Evolutionary conservation across 2,888 invertebrate genomes (phyloP), one percentile per base, ranked within the genome.

Genomic region (Phytoseiulus persimilis): DNA sequence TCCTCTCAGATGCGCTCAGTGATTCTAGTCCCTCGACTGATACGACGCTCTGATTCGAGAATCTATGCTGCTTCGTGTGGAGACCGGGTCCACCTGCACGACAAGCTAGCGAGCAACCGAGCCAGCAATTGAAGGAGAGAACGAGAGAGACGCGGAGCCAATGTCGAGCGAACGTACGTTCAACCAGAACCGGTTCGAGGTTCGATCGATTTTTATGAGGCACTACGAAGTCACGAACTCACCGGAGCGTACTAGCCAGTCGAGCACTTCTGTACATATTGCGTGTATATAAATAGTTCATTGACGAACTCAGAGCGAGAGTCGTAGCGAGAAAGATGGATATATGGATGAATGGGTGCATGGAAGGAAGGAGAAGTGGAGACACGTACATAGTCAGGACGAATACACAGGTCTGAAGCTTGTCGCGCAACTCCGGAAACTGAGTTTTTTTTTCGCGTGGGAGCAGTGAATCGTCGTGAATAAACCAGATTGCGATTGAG

Each of bases 201-300:
- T 65, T 28, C 65, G 65, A 65, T 65, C 65, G 65, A 65, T 65
- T 65, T 65, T 18, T 18, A 65, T 65, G 65, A 65, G 65, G 65
- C 65, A 65, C 65, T 65, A 65, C 65, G 65, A 28, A 65, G 65
- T 65, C 65, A 65, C 65, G 65, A 23, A 65, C 65, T 23, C 65
- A 23, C 14, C 65, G 65, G 65, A 65, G 65, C 65, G 65, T 65
- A 65, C 65, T 23, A 28, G 28, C 65, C 65, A 65, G 65, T 65
- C 65, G 65, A 65, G 65, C 65, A 65, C 65, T 65, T 65, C 65
- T 65, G 65, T 65, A 65, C 65, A 65, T 65, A 65, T 65, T 65
- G 65, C 65, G 65, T 65, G 65, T 65, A 65, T 65, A 65, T 65
- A 65, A 65, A 65, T 65, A 65, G 65, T 65, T 28, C 65, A 65